Evolutionary conservation across 2,888 invertebrate genomes (phyloP), one percentile per base, ranked within the genome.

Genomic region (Hemaris fuciformis): DNA sequence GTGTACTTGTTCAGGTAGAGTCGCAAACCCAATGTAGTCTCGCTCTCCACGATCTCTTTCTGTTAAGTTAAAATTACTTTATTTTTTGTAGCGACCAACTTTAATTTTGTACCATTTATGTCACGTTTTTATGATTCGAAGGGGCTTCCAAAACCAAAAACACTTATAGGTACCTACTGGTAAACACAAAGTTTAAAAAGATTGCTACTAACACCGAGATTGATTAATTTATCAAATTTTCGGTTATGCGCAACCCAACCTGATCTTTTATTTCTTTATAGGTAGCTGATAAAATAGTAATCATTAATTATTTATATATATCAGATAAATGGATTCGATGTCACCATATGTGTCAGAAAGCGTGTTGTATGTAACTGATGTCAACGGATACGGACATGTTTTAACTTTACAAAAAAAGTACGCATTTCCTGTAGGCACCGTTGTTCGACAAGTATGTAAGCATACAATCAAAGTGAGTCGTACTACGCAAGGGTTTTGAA

Each of bases 1-100:
- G 90, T 99, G 98, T 61, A 99, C 98, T 91, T 99, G 98, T 85
- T 98, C 98, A 22, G 98, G 98, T 65, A 99, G 93, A 62, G 98
- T 98, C 69, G 98, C 98, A 85, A 99, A 98, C 64, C 98, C 99
- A 77, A 99, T 98, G 89, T 97, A 97, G 83, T 97, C 96, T 62
- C 96, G 94, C 77, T 95, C 95, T 42, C 91, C 95, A 64, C 93
- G 88, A 59, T 93, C 93, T 53, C 93, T 84, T 84, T 93, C 93
- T 93, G 81, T 53, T 6, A 15, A 48, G 3, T 27, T 23, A 10
- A 46, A 25, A 61, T n/a, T n/a, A n/a, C n/a, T n/a, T n/a, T n/a
- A n/a, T n/a, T n/a, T n/a, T n/a, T n/a, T n/a, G n/a, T n/a, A n/a
- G n/a, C n/a, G n/a, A n/a, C n/a, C n/a, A n/a, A n/a, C n/a, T n/a